Conservation (phyloP, 2,797 vertebrate genomes). For the Emydoidea blandingii region DNA sequence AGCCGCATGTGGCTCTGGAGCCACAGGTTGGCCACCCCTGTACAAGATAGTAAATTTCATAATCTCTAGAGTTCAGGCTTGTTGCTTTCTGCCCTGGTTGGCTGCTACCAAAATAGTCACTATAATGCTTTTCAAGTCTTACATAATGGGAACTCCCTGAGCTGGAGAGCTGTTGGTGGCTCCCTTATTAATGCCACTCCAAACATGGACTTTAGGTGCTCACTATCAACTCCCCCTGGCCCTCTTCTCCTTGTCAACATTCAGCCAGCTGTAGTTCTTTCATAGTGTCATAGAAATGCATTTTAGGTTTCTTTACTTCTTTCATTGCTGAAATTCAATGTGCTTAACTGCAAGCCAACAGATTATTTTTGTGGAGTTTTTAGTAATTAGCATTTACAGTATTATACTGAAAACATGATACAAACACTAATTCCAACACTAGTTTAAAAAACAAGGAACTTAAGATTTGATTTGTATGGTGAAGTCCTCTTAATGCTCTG, state of each 20-base stretch:
- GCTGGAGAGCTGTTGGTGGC: neutral
- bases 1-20: too few relatives aligned
- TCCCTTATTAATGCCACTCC: neutral
- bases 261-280: neutral
- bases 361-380: neutral
- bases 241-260: neutral
- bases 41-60: neutral
- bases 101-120: neutral
- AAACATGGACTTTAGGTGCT: neutral
- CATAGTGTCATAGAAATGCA: neutral
- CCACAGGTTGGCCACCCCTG: too few relatives aligned
- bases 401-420: neutral
- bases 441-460: neutral
- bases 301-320: neutral
- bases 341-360: neutral
- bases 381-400: neutral
- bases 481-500: neutral
- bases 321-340: neutral
- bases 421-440: neutral
- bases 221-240: neutral
- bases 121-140: neutral
- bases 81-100: neutral
- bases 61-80: neutral
- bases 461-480: neutral
- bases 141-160: neutral